Evolutionary conservation across 2,113 vertebrate genomes (phyloP), one percentile per base, ranked within the genome.

Genomic region (Vidua macroura): DNA sequence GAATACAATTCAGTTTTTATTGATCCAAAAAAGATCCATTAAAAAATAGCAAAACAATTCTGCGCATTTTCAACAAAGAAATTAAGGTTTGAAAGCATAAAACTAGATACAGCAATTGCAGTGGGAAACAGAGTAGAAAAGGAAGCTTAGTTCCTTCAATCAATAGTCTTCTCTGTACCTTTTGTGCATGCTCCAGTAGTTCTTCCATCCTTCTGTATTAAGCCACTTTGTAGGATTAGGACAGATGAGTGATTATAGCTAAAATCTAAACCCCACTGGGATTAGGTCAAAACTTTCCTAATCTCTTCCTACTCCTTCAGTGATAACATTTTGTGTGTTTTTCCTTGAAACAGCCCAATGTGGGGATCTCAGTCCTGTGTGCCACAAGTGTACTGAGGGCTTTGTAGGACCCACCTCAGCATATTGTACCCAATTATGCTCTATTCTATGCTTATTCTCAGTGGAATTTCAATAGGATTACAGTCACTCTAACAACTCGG

Each of bases 161-260:
- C 96, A 92, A 97, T 97, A 97, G 94, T 87, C 51, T 68, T 93
- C 85, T 92, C 91, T 96, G 94, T 95, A 91, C 75, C 60, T 93
- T 96, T 78, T 58, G 77, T 93, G 62, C 83, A 97, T 90, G 96
- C 93, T 97, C 94, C 92, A 86, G 75, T 94, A 56, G 66, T 85
- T 96, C 79, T 88, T 96, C 95, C 87, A 83, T 79, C 94, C 83
- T 90, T 88, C 91, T 90, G n/a, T 93, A 79, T 96, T 94, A 94
- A 97, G 63, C 86, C 78, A 93, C 81, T 95, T 85, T 80, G 83
- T 96, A 94, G 76, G 91, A 95, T 96, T 95, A 95, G 68, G 95
- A 96, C 88, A 97, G 95, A 93, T 94, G 93, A 96, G 46, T 96
- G 91, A 92, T 88, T 96, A 95, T 91, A 91, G 44, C 68, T 95